Percentiles rank a stretch among this genome's conserved stretches.
Conservation (phyloP, 2,797 vertebrate species). For the Carapus acus region DNA sequence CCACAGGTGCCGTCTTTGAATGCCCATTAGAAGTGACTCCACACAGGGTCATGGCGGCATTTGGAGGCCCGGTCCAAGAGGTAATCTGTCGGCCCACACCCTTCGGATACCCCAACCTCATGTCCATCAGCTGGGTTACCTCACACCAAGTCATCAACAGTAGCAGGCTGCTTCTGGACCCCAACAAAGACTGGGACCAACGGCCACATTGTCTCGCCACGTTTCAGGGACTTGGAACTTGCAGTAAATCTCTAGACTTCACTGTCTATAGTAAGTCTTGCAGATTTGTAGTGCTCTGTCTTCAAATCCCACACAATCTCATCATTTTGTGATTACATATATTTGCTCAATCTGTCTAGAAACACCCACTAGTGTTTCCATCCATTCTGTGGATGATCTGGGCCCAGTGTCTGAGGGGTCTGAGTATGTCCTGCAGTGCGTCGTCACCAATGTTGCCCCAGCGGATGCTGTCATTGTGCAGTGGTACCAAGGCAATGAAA, state of each 20-base stretch:
- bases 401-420: conserved; percentile 20
- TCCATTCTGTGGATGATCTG: neutral
- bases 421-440: conserved; percentile 54
- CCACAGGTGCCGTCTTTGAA: conserved; percentile 41
- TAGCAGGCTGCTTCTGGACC: conserved; percentile 8
- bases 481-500: conserved; percentile 52
- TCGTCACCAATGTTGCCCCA: conserved; percentile 53
- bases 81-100: conserved; percentile 20
- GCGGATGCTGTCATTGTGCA: conserved; percentile 40
- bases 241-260: conserved; percentile 37
- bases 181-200: conserved; percentile 35
- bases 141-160: accelerated
- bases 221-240: conserved; percentile 7
- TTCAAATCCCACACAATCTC: neutral
- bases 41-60: conserved; percentile 48
- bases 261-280: conserved; percentile 62
- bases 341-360: conserved; percentile 39
- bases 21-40: conserved; percentile 56
- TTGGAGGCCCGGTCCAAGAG: neutral
- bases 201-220: conserved; percentile 30
- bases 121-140: conserved; percentile 40
- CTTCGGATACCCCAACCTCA: accelerated
- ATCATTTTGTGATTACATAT: neutral
- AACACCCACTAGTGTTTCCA: conserved; percentile 47
- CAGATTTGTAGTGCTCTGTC: neutral